Evolutionary conservation across 2,888 invertebrate genomes (phyloP).

Genomic region (Clistopyga incitator): DNA sequence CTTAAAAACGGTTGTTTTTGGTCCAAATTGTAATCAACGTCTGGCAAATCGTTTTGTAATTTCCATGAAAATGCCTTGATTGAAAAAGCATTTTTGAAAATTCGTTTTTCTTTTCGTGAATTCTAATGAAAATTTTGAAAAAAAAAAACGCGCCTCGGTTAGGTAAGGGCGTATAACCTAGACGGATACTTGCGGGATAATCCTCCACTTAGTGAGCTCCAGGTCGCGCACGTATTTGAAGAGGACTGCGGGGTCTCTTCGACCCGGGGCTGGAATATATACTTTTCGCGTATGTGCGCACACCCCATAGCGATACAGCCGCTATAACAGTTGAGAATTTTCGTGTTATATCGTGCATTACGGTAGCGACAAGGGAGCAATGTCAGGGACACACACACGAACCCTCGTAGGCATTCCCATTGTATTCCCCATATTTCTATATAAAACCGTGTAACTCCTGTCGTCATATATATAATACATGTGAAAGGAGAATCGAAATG

Average conservation of each 20-base stretch:
- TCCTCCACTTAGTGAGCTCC: conserved; percentile 61
- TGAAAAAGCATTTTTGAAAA: too few species aligned
- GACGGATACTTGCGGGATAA: conserved; percentile 64
- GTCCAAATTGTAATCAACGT: too few species aligned
- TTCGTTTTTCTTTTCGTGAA: too few species aligned
- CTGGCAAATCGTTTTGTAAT: too few species aligned
- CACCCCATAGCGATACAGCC: not conserved
- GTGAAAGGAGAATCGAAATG: conserved; percentile 32
- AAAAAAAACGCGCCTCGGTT: too few species aligned
- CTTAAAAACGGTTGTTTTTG: too few species aligned
- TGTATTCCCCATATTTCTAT: conserved; percentile 17
- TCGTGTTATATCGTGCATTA: conserved; percentile 19
- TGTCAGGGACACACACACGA: conserved; percentile 1
- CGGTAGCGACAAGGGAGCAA: conserved; percentile 12
- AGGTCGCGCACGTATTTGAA: conserved; percentile 57
- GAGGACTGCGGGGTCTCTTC: conserved; percentile 49
- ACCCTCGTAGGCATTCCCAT: conserved; percentile 21
- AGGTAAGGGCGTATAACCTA: conserved; percentile 39
- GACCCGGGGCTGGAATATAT: conserved; percentile 51
- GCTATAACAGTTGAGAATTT: conserved; percentile 44
- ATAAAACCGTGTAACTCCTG: conserved; percentile 12
- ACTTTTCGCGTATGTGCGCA: conserved; percentile 37
- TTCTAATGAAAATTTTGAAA: too few species aligned
- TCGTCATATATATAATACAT: conserved; percentile 9
- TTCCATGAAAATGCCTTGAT: too few species aligned